Percentiles rank a stretch among this genome's conserved stretches.
Conservation (phyloP, 1,140 invertebrate species). For the Pogonus chalceus region DNA sequence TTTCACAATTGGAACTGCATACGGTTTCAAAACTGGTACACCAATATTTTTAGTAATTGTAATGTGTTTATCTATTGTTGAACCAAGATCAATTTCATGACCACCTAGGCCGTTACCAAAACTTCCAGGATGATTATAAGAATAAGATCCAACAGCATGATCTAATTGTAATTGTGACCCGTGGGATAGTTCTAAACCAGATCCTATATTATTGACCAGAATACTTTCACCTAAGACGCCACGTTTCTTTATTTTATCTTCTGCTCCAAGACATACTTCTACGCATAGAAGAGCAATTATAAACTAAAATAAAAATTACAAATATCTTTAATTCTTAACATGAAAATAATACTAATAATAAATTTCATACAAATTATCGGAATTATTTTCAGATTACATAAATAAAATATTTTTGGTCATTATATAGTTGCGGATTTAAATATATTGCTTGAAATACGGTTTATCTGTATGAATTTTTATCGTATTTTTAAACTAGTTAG, state of each 20-base stretch:
- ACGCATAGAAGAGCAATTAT: neutral
- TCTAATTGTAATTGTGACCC: neutral
- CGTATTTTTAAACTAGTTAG: too few species aligned
- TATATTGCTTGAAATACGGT: too few species aligned
- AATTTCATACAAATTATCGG: too few species aligned
- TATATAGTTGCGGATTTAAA: too few species aligned
- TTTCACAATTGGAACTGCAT: neutral
- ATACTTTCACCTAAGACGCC: neutral
- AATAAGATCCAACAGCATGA: neutral
- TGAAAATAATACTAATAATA: too few species aligned
- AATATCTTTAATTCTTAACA: neutral
- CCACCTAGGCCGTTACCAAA: neutral
- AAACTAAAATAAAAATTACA: neutral
- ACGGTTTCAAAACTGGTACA: neutral
- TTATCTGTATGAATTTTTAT: too few species aligned
- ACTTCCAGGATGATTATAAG: neutral
- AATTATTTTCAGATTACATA: too few species aligned
- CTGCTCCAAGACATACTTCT: neutral
- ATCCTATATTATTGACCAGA: neutral
- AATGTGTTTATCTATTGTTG: neutral
- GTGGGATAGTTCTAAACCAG: neutral
- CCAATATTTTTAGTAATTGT: neutral
- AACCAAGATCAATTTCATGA: neutral
- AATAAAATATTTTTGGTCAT: too few species aligned
- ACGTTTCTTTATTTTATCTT: conserved; percentile 7